Percentiles rank a stretch among this genome's conserved stretches.
Evolutionary conservation across 2,888 invertebrate genomes (phyloP).

Genomic region (Aquatica leii): DNA sequence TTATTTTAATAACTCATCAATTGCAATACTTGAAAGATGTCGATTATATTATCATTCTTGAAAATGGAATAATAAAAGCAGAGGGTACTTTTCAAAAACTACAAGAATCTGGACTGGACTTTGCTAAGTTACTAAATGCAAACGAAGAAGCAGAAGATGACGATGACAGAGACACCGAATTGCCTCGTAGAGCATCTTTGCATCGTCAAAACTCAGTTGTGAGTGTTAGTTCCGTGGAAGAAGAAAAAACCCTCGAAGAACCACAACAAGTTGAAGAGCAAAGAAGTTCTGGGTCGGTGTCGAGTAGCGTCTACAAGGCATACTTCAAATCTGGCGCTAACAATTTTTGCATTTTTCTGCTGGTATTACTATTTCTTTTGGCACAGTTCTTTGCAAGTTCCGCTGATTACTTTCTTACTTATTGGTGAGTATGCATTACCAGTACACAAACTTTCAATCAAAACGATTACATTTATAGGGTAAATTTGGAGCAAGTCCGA

Average conservation of each 20-base stretch:
- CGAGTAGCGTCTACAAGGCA: constrained; percentile 68
- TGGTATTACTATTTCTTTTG: constrained; percentile 70
- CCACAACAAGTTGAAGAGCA: constrained; percentile 66
- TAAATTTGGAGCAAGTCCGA: constrained; percentile 45
- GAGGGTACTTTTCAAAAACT: constrained; percentile 76
- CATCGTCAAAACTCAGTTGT: constrained; percentile 65
- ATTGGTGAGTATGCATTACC: constrained; percentile 67
- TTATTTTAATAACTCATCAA: constrained; percentile 81
- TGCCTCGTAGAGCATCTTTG: constrained; percentile 37
- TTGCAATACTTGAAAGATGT: constrained; percentile 72
- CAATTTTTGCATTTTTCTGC: constrained; percentile 67
- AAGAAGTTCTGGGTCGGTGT: constrained; percentile 67
- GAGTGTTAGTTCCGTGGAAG: constrained; percentile 59
- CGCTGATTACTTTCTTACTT: constrained; percentile 83
- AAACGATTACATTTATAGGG: constrained; percentile 40
- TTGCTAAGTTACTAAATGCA: constrained; percentile 74
- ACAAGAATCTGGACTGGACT: constrained; percentile 77
- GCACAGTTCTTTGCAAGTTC: constrained; percentile 80
- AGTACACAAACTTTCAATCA: not conserved
- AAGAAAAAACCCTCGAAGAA: constrained; percentile 47
- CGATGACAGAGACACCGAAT: constrained; percentile 36
- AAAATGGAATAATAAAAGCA: constrained; percentile 67
- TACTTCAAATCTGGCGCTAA: constrained; percentile 81
- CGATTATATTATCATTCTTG: constrained; percentile 67
- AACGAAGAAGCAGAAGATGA: constrained; percentile 59